Evolutionary conservation across 1,140 invertebrate species (phyloP).

Genomic region (Drosophila grimshawi): DNA sequence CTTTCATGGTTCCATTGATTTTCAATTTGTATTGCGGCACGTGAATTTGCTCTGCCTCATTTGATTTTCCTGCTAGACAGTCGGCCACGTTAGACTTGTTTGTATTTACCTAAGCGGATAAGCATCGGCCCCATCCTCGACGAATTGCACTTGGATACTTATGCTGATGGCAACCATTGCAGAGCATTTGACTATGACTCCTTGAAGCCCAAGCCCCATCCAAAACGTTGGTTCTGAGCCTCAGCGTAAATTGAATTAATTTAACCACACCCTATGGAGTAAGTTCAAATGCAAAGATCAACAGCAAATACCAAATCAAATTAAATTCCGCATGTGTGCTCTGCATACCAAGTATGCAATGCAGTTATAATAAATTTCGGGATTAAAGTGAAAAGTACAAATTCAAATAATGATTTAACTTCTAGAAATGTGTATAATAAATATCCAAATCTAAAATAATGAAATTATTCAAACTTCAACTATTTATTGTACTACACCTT

Average conservation of each 20-base stretch:
- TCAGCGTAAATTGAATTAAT: constrained; percentile 69
- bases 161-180: constrained; percentile 31
- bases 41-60: constrained; percentile 77
- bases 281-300: constrained; percentile 43
- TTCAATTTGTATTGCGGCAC: constrained; percentile 76
- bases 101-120: constrained; percentile 72
- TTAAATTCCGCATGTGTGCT: constrained; percentile 14
- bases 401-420: background rate
- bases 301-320: background rate
- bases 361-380: constrained; percentile 29
- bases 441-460: too few relatives aligned
- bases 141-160: constrained; percentile 28
- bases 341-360: constrained; percentile 36
- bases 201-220: constrained; percentile 6
- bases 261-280: constrained; percentile 33
- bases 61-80: constrained; percentile 32
- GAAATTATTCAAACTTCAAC: too few relatives aligned
- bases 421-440: background rate
- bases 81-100: constrained; percentile 3
- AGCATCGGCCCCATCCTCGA: constrained; percentile 38
- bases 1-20: constrained; percentile 59
- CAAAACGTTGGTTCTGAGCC: constrained; percentile 19
- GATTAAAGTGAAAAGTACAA: background rate
- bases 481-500: too few relatives aligned
- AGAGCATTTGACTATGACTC: constrained; percentile 33